Percentiles rank a stretch among this genome's conserved stretches.
Conservation (phyloP, 2,797 vertebrate species). For the Acipenser ruthenus region DNA sequence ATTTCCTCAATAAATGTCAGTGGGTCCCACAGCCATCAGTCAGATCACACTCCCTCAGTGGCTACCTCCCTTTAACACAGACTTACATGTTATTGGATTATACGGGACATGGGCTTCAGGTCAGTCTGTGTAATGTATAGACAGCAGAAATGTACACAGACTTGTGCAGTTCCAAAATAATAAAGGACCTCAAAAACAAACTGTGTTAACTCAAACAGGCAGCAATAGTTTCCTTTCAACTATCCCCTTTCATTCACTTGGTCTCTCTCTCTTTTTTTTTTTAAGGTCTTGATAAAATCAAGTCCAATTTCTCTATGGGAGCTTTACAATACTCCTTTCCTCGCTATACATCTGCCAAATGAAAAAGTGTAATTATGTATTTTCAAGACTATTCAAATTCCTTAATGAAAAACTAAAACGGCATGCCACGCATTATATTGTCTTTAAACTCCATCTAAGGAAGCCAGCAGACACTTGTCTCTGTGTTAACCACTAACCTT, state of each 20-base stretch:
- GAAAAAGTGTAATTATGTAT: too few species aligned
- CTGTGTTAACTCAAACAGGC: not conserved
- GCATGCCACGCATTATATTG: not conserved
- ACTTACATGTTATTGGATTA: too few species aligned
- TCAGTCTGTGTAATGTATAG: not conserved
- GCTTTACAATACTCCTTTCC: too few species aligned
- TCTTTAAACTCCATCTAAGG: constrained; percentile 3
- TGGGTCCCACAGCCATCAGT: too few species aligned
- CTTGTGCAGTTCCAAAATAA: not conserved
- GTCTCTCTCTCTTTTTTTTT: too few species aligned
- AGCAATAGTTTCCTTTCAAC: not conserved
- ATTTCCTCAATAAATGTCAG: too few species aligned
- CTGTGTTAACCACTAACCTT: constrained; percentile 1
- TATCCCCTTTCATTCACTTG: not conserved
- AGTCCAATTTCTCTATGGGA: too few species aligned
- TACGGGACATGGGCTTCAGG: too few species aligned
- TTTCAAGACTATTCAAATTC: not conserved
- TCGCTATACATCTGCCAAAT: too few species aligned
- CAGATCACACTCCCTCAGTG: not conserved
- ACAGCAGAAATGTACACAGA: not conserved
- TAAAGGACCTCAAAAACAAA: not conserved
- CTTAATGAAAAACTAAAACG: not conserved
- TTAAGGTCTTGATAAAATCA: too few species aligned
- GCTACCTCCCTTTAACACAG: not conserved
- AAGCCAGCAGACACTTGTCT: constrained; percentile 16